These are phyloP conservation scores for Platycheirus rosarum DNA, from an alignment of 2,888 invertebrate species.

Conservation along the genomic window DNA sequence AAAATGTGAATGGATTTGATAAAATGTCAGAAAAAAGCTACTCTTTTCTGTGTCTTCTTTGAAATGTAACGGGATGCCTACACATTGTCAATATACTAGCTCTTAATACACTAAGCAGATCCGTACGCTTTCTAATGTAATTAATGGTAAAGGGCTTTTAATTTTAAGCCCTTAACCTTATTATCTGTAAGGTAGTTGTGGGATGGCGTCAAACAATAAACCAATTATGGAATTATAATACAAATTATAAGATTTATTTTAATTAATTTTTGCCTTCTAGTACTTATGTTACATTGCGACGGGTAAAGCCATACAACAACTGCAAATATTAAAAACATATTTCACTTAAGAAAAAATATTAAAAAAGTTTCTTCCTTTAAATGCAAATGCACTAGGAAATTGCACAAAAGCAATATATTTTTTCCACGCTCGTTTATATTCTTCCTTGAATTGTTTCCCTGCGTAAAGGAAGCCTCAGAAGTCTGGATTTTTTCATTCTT, in stretches of 20 bases:
- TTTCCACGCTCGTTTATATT: neutral
- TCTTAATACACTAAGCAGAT: conserved; percentile 39
- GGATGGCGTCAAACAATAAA: conserved; percentile 17
- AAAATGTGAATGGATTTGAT: conserved; percentile 20
- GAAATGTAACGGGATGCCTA: conserved; percentile 7
- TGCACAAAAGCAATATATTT: conserved; percentile 53
- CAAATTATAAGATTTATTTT: neutral
- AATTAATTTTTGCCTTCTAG: neutral
- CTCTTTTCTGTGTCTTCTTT: neutral
- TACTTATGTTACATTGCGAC: too few relatives aligned
- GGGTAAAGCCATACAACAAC: conserved; percentile 28
- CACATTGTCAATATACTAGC: conserved; percentile 25
- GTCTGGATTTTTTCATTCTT: conserved; percentile 43
- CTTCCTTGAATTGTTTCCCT: conserved; percentile 15
- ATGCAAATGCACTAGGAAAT: conserved; percentile 55
- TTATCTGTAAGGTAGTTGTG: conserved; percentile 10
- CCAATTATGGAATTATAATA: too few relatives aligned
- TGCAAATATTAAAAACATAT: conserved; percentile 40
- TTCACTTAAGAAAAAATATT: conserved; percentile 46
- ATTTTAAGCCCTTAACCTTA: conserved; percentile 28
- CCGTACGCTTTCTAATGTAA: too few relatives aligned
- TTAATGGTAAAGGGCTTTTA: conserved; percentile 31
- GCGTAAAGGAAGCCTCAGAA: conserved; percentile 38
- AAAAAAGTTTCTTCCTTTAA: conserved; percentile 54
- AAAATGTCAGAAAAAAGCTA: conserved; percentile 14